Evolutionary conservation across 2,797 vertebrate genomes (phyloP).

Genomic region (Karalla daura): DNA sequence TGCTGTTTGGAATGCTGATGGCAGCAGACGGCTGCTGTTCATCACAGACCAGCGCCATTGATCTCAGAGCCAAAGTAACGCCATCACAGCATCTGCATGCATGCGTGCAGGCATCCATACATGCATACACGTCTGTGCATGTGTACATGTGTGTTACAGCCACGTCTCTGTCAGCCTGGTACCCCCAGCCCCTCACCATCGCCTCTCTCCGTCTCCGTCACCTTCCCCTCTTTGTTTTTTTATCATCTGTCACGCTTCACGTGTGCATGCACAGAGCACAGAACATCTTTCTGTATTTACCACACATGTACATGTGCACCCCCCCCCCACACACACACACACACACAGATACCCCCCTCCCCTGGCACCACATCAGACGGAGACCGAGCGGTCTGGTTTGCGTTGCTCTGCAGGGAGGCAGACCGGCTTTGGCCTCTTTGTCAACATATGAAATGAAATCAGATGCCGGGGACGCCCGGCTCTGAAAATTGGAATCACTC

Average conservation of each 20-base stretch:
- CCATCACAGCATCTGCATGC: conserved; percentile 49
- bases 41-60: conserved; percentile 37
- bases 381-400: conserved; percentile 54
- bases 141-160: conserved; percentile 2
- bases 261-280: conserved; percentile 27
- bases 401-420: conserved; percentile 54
- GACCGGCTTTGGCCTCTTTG: conserved; percentile 61
- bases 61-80: conserved; percentile 55
- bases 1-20: conserved; percentile 34
- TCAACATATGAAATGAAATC: conserved; percentile 73
- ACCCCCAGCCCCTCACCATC: conserved; percentile 3
- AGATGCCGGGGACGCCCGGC: conserved; percentile 51
- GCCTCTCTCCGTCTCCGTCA: conserved; percentile 33
- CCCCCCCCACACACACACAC: no score
- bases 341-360: no score
- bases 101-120: conserved; percentile 30
- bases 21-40: conserved; percentile 33
- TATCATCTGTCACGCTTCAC: conserved; percentile 33
- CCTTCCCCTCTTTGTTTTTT: conserved; percentile 2
- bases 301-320: conserved; percentile 39
- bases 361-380: conserved; percentile 30
- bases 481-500: conserved; percentile 67
- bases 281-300: conserved; percentile 44
- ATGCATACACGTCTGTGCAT: background rate
- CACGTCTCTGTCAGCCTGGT: conserved; percentile 4